These are phyloP conservation scores for Stomatorhinus walkeri DNA, from an alignment of 2,797 vertebrate species.

Conservation along the genomic window DNA sequence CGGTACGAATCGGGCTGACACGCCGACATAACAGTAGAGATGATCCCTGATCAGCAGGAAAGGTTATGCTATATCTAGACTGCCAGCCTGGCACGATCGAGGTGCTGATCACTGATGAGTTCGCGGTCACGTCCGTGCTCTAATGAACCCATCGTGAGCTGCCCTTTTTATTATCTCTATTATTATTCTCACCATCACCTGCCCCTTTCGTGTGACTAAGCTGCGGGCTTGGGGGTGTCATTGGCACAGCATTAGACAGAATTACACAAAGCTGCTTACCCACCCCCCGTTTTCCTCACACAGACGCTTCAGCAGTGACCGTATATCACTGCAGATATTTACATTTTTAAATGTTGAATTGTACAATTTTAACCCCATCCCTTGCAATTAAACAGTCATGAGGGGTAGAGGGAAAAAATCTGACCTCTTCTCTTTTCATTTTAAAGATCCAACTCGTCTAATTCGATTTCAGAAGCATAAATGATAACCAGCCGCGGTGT, in stretches of 20 bases:
- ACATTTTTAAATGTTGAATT: background rate
- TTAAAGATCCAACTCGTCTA: background rate
- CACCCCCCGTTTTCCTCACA: conserved; percentile 3
- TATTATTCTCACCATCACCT: background rate
- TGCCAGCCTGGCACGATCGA: background rate
- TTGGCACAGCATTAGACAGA: conserved; percentile 29
- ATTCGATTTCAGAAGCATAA: background rate
- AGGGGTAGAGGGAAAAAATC: background rate
- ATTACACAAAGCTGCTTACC: conserved; percentile 43
- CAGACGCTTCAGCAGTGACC: background rate
- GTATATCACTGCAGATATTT: background rate
- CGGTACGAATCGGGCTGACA: background rate
- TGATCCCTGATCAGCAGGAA: background rate
- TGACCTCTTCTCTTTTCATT: background rate
- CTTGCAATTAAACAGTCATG: background rate
- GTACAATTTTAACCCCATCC: background rate
- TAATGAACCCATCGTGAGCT: background rate
- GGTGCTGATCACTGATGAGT: background rate
- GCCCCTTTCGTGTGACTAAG: background rate
- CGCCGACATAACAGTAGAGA: background rate
- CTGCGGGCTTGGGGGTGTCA: conserved; percentile 15
- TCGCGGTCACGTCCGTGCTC: background rate
- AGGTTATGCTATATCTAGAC: background rate
- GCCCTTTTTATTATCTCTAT: background rate
- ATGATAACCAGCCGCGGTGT: background rate